Evolutionary conservation across 2,113 vertebrate species (phyloP).

Genomic region (Strix uralensis): DNA sequence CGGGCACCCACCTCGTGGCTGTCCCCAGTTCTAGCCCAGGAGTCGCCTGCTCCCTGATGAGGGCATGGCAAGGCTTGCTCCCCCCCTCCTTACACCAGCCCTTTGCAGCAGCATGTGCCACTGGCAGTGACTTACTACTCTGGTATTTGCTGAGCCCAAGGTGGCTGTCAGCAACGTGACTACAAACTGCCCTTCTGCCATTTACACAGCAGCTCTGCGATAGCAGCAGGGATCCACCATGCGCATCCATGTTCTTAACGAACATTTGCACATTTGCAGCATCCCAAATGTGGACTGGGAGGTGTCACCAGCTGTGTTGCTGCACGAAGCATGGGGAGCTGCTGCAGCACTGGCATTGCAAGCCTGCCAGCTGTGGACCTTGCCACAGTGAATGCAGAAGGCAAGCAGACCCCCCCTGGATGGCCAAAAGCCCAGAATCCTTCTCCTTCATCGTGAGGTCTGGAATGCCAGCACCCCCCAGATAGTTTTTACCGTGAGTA

Average conservation of each 20-base stretch:
- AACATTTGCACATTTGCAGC: neutral
- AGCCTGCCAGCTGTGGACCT: neutral
- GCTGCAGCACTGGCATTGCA: neutral
- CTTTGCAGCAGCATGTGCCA: neutral
- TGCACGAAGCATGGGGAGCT: rapidly evolving
- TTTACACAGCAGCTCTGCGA: neutral
- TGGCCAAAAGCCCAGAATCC: neutral
- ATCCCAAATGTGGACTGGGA: neutral
- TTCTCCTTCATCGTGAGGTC: neutral
- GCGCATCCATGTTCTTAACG: neutral
- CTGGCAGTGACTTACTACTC: neutral
- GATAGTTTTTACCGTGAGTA: neutral
- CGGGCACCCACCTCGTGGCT: neutral
- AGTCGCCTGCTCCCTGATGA: neutral
- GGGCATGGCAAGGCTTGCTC: rapidly evolving
- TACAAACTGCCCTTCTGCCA: neutral
- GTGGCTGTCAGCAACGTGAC: neutral
- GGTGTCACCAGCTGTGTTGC: neutral
- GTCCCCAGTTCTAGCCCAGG: neutral
- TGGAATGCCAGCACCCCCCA: neutral
- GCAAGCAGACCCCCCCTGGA: neutral
- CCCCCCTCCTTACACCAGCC: neutral
- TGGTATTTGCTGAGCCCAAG: neutral
- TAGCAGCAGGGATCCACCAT: neutral
- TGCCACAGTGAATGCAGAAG: neutral